Conservation (phyloP, 2,113 vertebrate species). For the Ciconia boyciana region DNA sequence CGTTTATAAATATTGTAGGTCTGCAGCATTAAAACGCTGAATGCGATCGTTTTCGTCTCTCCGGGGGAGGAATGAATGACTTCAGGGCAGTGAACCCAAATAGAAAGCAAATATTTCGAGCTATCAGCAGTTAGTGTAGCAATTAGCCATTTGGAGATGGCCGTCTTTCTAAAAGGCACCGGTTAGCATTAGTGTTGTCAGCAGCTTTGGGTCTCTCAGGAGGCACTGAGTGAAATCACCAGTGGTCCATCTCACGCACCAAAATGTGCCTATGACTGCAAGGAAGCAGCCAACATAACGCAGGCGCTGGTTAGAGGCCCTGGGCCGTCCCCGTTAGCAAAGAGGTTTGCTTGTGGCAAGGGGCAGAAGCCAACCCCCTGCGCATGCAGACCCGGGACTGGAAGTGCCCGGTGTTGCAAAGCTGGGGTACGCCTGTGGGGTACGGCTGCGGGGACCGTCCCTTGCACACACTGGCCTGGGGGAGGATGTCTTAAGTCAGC, state of each 20-base stretch:
- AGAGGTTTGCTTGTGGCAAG: neutral
- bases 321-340: fast-evolving
- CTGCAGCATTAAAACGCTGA: neutral
- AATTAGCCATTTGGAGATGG: neutral
- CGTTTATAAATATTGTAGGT: neutral
- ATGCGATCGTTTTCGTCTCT: neutral
- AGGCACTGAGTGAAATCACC: neutral
- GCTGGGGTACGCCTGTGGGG: fast-evolving
- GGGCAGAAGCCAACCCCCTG: neutral
- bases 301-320: fast-evolving
- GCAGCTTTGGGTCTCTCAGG: neutral
- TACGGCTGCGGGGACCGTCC: neutral
- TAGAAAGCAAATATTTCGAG: neutral
- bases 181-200: neutral
- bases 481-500: too few species aligned
- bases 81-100: neutral
- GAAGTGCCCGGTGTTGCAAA: too few species aligned
- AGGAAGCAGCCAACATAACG: neutral
- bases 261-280: neutral
- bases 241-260: fast-evolving
- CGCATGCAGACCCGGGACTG: neutral
- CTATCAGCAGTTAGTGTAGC: neutral
- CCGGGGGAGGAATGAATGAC: neutral
- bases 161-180: neutral
- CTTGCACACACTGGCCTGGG: neutral